These are phyloP conservation scores for Corapipo altera DNA, from an alignment of 2,113 vertebrate genomes.

Conservation along the genomic window DNA sequence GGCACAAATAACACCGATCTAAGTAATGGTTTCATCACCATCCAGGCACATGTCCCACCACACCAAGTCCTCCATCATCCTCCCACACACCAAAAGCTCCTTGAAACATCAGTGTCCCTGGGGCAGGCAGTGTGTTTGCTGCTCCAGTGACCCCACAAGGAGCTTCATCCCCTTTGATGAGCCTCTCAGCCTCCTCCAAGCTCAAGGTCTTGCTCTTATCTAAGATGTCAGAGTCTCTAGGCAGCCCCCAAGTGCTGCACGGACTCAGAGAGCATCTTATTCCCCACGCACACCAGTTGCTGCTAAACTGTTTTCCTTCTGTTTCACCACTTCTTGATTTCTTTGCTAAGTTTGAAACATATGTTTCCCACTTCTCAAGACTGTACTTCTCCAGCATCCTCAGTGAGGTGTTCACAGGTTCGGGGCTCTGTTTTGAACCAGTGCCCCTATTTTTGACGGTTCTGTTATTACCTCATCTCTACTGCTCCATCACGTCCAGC, in stretches of 20 bases:
- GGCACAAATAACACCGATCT: neutral
- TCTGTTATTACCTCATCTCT: neutral
- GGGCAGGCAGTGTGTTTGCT: accelerated
- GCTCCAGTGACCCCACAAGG: neutral
- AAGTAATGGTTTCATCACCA: neutral
- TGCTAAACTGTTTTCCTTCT: neutral
- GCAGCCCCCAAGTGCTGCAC: neutral
- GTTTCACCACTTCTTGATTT: neutral
- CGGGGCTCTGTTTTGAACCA: neutral
- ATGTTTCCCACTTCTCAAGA: neutral
- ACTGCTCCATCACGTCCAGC: neutral
- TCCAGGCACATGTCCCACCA: neutral
- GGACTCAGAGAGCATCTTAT: neutral
- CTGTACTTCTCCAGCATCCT: neutral
- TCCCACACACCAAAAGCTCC: neutral
- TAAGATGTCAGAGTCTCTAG: neutral
- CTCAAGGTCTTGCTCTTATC: neutral
- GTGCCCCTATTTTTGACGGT: neutral
- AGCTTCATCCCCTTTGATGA: neutral
- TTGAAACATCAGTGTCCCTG: neutral
- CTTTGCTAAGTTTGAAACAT: neutral
- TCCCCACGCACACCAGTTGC: neutral
- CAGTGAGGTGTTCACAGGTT: neutral
- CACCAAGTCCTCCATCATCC: neutral
- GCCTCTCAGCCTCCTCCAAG: neutral